Evolutionary conservation across 1,140 invertebrate species (phyloP).

Genomic region (Drosophila parabipectinata): DNA sequence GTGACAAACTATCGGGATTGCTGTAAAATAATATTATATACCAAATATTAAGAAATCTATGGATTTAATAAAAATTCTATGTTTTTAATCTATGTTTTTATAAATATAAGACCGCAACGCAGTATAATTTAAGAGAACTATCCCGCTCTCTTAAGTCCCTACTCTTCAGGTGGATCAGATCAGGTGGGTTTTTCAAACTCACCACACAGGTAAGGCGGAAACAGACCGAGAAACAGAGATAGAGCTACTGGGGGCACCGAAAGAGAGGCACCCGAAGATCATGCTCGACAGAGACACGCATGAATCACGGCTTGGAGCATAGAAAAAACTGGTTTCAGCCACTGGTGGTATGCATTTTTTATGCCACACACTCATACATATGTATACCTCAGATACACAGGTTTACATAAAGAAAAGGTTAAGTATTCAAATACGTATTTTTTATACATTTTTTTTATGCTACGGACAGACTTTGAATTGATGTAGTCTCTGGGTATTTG

Average conservation of each 20-base stretch:
- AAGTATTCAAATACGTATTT: constrained; percentile 62
- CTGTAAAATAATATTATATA: constrained; percentile 82
- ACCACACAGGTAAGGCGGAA: constrained; percentile 47
- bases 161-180: background rate
- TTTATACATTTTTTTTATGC: constrained; percentile 6
- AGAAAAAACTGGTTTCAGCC: constrained; percentile 73
- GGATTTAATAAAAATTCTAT: too few relatives aligned
- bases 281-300: too few relatives aligned
- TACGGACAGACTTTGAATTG: constrained; percentile 43
- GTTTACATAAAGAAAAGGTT: constrained; percentile 67
- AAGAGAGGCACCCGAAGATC: constrained; percentile 24
- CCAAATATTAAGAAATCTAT: constrained; percentile 2
- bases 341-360: constrained; percentile 64
- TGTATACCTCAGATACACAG: background rate
- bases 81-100: background rate
- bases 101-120: background rate
- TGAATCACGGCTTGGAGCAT: constrained; percentile 73
- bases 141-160: constrained; percentile 15
- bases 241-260: background rate
- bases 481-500: constrained; percentile 31
- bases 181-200: constrained; percentile 50
- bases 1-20: constrained; percentile 88
- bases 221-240: constrained; percentile 19
- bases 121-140: constrained; percentile 56
- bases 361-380: constrained; percentile 15